phyloP scores from a whole-genome alignment of 2,113 vertebrate genomes.

The Fregata magnificens region DNA sequence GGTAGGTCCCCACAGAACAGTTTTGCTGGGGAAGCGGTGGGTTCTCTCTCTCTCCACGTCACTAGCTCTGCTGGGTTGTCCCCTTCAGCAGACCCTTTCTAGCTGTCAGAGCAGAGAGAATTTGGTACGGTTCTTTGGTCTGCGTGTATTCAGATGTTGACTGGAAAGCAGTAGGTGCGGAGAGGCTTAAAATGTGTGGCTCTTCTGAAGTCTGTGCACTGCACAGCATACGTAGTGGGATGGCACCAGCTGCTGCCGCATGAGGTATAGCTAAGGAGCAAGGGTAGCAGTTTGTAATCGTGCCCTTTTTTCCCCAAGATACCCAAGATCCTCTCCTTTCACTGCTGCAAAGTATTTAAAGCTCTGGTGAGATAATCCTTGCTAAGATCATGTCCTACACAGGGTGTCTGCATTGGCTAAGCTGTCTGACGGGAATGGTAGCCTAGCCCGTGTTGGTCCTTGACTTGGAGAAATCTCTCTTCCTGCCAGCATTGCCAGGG shows the following conservation, averaged over 20 bases:
- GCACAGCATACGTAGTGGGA: fast-evolving
- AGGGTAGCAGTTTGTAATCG: fast-evolving
- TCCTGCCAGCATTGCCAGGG: neutral
- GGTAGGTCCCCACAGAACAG: neutral
- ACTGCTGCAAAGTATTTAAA: neutral
- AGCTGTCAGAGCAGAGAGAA: neutral
- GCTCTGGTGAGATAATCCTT: neutral
- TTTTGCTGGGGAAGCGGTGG: neutral
- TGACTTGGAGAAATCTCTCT: neutral
- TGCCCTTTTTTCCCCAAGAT: neutral
- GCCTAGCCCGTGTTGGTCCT: neutral
- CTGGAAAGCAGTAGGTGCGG: neutral
- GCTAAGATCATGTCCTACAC: neutral
- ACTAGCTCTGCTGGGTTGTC: neutral
- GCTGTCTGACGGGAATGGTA: fast-evolving
- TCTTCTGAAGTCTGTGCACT: fast-evolving
- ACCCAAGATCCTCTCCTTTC: neutral
- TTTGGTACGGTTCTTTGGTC: neutral
- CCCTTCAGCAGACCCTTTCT: neutral
- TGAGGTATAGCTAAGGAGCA: fast-evolving
- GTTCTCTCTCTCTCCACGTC: fast-evolving
- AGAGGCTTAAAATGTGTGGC: fast-evolving
- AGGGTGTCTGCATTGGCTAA: fast-evolving
- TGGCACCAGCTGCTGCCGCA: fast-evolving
- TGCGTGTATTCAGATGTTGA: fast-evolving